These are phyloP conservation scores for Steinernema khuongi DNA, from an alignment of 1,140 invertebrate genomes.

Conservation along the genomic window DNA sequence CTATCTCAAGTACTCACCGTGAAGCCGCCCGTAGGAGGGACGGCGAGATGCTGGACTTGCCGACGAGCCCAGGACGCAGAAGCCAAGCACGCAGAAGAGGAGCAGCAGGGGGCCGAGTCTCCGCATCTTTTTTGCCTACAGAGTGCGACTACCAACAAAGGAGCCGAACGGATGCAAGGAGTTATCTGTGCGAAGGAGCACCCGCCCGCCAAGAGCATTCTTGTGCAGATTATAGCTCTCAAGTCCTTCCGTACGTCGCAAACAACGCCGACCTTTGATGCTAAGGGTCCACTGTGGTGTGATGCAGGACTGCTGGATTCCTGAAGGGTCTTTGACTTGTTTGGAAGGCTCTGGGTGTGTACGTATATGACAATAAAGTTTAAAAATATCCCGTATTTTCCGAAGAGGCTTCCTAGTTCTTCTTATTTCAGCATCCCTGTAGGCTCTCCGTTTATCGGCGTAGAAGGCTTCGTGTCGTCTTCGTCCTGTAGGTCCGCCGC, in stretches of 20 bases:
- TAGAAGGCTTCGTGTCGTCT: background rate
- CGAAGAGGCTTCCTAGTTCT: background rate
- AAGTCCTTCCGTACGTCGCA: background rate
- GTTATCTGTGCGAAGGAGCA: background rate
- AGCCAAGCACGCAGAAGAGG: too few species aligned
- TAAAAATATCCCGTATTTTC: background rate
- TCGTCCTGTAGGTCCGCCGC: background rate
- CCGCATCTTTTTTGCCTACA: background rate
- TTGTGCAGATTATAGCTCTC: background rate
- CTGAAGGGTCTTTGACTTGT: too few species aligned
- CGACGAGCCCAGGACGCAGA: too few species aligned
- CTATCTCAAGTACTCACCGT: too few species aligned
- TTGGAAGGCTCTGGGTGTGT: background rate
- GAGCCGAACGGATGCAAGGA: background rate
- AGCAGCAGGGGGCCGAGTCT: too few species aligned
- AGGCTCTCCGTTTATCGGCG: background rate
- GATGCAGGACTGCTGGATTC: too few species aligned
- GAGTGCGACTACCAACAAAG: background rate
- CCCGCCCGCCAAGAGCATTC: background rate
- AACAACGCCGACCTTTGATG: conserved; percentile 5
- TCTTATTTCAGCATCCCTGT: background rate
- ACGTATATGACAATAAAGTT: background rate
- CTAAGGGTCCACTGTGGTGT: too few species aligned
- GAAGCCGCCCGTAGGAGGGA: too few species aligned
- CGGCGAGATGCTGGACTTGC: too few species aligned